A percentile compares a stretch with the other conserved stretches of the same genome.
These are phyloP conservation scores for Pipistrellus pygmaeus DNA, from an alignment of 2,797 vertebrate species.

Conservation along the genomic window DNA sequence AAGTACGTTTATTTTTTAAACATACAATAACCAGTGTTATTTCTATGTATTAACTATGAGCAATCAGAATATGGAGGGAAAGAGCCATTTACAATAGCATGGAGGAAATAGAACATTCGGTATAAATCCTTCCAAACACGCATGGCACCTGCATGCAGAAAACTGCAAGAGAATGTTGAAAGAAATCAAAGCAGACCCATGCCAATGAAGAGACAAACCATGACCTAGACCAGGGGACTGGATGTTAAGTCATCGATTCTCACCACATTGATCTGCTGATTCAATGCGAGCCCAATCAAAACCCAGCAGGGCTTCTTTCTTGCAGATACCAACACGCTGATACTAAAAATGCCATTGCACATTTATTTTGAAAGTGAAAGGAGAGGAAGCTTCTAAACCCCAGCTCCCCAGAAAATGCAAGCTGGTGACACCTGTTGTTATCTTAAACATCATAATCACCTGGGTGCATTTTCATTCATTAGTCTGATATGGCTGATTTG, in stretches of 20 bases:
- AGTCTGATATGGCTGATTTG: conserved; percentile 80
- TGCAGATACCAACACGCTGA: not conserved
- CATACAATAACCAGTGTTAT: not conserved
- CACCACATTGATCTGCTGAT: not conserved
- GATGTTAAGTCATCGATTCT: not conserved
- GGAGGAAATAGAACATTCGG: not conserved
- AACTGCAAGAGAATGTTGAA: not conserved
- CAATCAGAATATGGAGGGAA: not conserved
- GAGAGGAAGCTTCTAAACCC: conserved; percentile 61
- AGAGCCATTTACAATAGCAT: not conserved
- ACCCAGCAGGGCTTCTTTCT: not conserved
- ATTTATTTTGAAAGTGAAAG: conserved; percentile 81
- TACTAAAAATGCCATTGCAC: conserved; percentile 66
- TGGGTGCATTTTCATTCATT: conserved; percentile 83
- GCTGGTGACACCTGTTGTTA: conserved; percentile 80
- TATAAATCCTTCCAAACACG: not conserved
- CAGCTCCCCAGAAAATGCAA: conserved; percentile 81
- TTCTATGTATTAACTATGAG: not conserved
- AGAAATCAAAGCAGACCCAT: not conserved
- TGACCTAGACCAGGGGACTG: not conserved
- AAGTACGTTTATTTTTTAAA: not conserved
- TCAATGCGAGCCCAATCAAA: not conserved
- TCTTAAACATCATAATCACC: conserved; percentile 80
- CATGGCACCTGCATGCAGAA: not conserved
- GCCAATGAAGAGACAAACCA: not conserved